Evolutionary conservation across 2,888 invertebrate genomes (phyloP), one percentile per base, ranked within the genome.

Genomic region (Sesia bembeciformis): DNA sequence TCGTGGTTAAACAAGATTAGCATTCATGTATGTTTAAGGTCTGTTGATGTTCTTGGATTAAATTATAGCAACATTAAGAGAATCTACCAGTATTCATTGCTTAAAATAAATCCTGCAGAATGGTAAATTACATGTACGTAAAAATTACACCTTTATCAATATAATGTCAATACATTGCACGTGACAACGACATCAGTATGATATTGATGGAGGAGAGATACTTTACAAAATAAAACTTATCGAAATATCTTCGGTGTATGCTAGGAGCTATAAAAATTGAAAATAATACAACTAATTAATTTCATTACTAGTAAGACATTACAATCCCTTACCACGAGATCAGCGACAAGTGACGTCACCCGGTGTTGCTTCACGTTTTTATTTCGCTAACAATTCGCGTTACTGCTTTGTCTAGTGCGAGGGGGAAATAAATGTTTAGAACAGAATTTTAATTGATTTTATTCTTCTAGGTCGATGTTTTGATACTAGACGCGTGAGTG

Each of bases 281-380:
- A 88, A 89, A 88, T 88, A 88, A 86, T 89, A 88, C 84, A 87
- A 84, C 86, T 88, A 89, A 85, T 86, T 88, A 86, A 89, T 88
- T 89, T 88, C 87, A 86, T 88, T 84, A 85, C 84, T 85, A 88
- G 84, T 85, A 84, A 85, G 87, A 86, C 79, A 86, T 81, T 85
- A 88, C 79, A 87, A 87, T 89, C 88, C 88, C 85, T 87, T 89
- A 89, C 83, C 86, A 85, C 90, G 90, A 90, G 90, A 90, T 90
- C 90, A 89, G 86, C 79, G 83, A 86, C 88, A 68, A 71, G 66
- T 74, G 75, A 78, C 74, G 83, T 83, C 84, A 84, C 81, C 84
- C 72, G 80, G 76, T 74, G 77, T 82, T 78, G 70, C 67, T 67
- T 66, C 39, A 53, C 64, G 60, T 60, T 61, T n/a, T 59, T 65